Evolutionary conservation across 2,888 invertebrate genomes (phyloP), one percentile per base, ranked within the genome.

Genomic region (Cerastis rubricosa): DNA sequence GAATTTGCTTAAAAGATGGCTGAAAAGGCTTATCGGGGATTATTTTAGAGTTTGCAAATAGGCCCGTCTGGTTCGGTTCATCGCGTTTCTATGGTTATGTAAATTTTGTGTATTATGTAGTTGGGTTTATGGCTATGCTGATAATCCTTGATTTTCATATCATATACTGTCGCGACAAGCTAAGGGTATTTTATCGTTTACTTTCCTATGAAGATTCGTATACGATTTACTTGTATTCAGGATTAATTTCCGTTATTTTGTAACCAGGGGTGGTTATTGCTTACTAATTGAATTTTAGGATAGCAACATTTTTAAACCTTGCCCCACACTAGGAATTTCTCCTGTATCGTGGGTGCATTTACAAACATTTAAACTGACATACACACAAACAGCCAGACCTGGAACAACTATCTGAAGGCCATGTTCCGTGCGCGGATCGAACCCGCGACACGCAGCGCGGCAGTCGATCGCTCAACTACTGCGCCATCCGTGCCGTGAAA

Each of bases 1-100:
- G 25, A 77, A 45, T 70, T 81, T 64, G 74, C 71, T 79, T 78
- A 74, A 65, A 77, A 78, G 66, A 71, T 54, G 6, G 54, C 54
- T 61, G 64, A 49, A 72, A 61, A 49, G 35, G 64, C 76, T 81
- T 80, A 71, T 81, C 70, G 7, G 14, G 70, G 69, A 67, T 80
- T 80, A 80, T 76, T 71, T 71, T 45, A 67, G 43, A 57, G 49
- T 71, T 79, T 63, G 61, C 47, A 67, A 67, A 80, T 67, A 70
- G 25, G 12, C 19, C 29, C 22, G 47, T 29, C 40, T 67, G 61
- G 47, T 25, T 43, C 49, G 49, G 54, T 29, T 54, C 43, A 65
- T 71, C 65, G 65, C 14, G 14, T 40, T 29, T 14, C 57, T 72
- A 59, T 35, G 59, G 57, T 6, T 78, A 78, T 79, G 78, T 72